Conservation (phyloP, 92 coral and sea anemone species). For the Nematostella vectensis region DNA sequence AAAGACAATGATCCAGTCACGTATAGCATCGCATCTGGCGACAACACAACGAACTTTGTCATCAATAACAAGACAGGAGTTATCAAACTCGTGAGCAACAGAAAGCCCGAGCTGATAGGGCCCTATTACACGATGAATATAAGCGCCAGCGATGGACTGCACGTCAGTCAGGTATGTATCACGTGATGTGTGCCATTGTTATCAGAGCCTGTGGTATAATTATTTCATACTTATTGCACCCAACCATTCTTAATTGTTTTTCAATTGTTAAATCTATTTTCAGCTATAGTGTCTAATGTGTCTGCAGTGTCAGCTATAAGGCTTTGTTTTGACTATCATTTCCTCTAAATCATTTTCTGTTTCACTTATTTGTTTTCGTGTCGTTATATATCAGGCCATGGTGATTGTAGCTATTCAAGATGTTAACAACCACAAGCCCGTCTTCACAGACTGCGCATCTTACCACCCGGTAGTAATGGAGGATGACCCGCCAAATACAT, state of each 20-base stretch:
- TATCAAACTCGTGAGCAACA: conserved; percentile 44
- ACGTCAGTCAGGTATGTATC: conserved; percentile 38
- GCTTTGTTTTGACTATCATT: no score
- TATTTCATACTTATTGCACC: no score
- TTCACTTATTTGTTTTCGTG: no score
- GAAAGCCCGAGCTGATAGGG: conserved; percentile 46
- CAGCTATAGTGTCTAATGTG: no score
- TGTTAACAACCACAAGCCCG: conserved; percentile 86
- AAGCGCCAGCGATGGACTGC: conserved; percentile 82
- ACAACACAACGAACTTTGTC: conserved; percentile 72
- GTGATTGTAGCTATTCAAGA: conserved; percentile 72
- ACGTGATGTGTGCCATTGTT: not conserved
- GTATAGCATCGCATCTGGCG: conserved; percentile 78
- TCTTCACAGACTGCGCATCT: conserved; percentile 61
- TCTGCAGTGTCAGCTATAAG: no score
- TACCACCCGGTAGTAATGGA: conserved; percentile 75
- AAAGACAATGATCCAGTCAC: conserved; percentile 66
- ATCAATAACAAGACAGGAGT: conserved; percentile 77
- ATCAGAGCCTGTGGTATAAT: no score
- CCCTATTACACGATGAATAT: conserved; percentile 73
- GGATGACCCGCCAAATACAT: conserved; percentile 41
- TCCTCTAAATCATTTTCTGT: no score
- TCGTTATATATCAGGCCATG: no score
- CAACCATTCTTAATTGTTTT: no score
- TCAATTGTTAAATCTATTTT: no score